Base-by-base conservation (phyloP, 2,113 vertebrate genomes). In the Apodemus sylvaticus region DNA sequence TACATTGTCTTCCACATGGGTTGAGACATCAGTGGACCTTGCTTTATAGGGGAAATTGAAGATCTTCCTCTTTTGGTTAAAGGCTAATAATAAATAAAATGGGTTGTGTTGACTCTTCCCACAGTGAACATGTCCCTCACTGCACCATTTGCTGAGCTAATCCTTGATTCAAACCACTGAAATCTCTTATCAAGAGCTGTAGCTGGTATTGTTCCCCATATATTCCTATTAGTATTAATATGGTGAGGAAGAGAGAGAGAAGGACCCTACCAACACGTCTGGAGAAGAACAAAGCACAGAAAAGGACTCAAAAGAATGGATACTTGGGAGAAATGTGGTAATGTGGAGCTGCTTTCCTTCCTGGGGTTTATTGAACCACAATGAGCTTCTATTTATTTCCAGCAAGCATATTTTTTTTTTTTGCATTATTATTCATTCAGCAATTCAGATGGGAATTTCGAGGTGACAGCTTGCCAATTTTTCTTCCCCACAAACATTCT, bases 401-500 rank as follows among this genome's bases (percentile, higher is more conserved):
- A 82, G 45, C 45, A 89, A 97, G 91, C 83, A 70, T 95, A 98
- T 98, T 74, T 73, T 68, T 58, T 62, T 64, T 71, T 95, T 94
- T 96, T 95, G 82, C 89, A 91, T 97, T 97, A 90, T 98, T 97
- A 98, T 97, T 97, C 93, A 95, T 91, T 94, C 0, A 0, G 11
- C 51, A 94, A 97, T 97, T 97, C 96, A 96, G 70, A 93, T 3
- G 66, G 95, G 94, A 97, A 95, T 98, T 97, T 48, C 26, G 94
- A 94, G 86, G 26, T 98, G 98, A 93, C 93, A 98, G 96, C 90
- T 95, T 97, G 97, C 95, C 98, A 98, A 66, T 58, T 91, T 95
- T 96, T 96, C 10, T 8, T 89, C 34, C 66, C 22, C 86, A 36
- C 68, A 93, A 94, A 93, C 92, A 93, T 98, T 98, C 97, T 73